Conservation (phyloP, 2,888 invertebrate species). For the Oxyscelio sp. region DNA sequence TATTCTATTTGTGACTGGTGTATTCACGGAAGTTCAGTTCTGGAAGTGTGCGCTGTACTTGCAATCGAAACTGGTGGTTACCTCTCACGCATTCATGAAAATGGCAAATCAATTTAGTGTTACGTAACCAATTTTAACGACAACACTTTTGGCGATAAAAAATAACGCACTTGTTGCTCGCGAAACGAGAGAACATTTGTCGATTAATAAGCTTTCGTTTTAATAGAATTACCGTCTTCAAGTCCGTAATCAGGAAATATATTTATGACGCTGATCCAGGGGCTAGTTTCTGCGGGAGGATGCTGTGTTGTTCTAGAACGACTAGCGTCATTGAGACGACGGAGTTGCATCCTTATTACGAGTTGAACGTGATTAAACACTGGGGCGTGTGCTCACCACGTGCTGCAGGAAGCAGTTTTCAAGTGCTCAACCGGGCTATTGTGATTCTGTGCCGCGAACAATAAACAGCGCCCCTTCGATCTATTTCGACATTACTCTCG, state of each 20-base stretch:
- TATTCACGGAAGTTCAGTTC: no score
- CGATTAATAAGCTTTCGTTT: no score
- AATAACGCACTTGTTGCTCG: no score
- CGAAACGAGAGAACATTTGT: no score
- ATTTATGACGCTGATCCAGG: slow-evolving; percentile 48
- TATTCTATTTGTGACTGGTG: no score
- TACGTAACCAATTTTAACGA: no score
- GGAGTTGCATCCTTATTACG: slow-evolving; percentile 41
- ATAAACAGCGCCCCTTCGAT: slow-evolving; percentile 43
- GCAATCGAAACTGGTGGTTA: no score
- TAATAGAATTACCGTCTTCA: no score
- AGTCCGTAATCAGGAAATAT: slow-evolving; percentile 39
- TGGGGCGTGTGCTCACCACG: slow-evolving; percentile 54
- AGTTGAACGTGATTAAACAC: slow-evolving; percentile 50
- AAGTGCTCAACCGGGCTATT: slow-evolving; percentile 32
- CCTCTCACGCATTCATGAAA: no score
- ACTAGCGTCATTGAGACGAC: slow-evolving; percentile 44
- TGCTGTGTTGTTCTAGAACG: slow-evolving; percentile 38
- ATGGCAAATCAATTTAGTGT: no score
- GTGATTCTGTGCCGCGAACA: slow-evolving; percentile 14
- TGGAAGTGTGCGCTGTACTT: no score
- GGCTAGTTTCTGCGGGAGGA: slow-evolving; percentile 30
- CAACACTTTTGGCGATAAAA: no score
- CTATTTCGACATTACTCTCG: slow-evolving; percentile 8
- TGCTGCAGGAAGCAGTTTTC: slow-evolving; percentile 59